Evolutionary conservation across 2,888 invertebrate genomes (phyloP).

Genomic region (Allygus modestus): DNA sequence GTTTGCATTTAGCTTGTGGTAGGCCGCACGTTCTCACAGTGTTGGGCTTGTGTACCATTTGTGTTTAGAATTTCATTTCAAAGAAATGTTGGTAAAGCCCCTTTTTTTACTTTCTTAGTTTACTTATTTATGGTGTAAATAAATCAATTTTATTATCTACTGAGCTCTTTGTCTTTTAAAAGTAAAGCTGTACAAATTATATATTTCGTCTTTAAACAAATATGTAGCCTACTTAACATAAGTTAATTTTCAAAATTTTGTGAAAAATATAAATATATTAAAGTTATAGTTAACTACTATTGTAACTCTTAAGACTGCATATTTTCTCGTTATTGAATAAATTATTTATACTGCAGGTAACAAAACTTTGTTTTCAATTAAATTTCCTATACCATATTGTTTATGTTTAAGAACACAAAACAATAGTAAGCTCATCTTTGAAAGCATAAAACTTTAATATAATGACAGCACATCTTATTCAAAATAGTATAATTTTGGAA

Average conservation of each 20-base stretch:
- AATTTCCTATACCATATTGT: too few species aligned
- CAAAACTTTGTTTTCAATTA: too few species aligned
- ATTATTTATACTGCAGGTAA: too few species aligned
- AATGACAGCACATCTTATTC: too few species aligned
- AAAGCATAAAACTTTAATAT: too few species aligned
- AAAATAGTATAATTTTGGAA: too few species aligned
- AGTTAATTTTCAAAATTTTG: not conserved
- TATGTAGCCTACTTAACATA: not conserved
- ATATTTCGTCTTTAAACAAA: not conserved
- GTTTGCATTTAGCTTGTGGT: conserved; percentile 40
- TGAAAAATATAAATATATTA: too few species aligned
- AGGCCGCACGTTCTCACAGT: conserved; percentile 25
- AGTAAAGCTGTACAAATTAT: not conserved
- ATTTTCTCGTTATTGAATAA: too few species aligned
- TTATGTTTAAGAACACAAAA: too few species aligned
- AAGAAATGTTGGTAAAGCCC: not conserved
- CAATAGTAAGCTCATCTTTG: too few species aligned
- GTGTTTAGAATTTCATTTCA: not conserved
- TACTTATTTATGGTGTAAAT: conserved; percentile 19
- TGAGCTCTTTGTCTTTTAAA: not conserved
- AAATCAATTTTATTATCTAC: not conserved
- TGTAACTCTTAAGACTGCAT: too few species aligned
- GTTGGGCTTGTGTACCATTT: conserved; percentile 4
- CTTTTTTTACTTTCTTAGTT: conserved; percentile 10
- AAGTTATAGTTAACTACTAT: too few species aligned